A percentile compares a stretch with the other conserved stretches of the same genome.
Evolutionary conservation across 2,888 invertebrate species (phyloP).

Genomic region (Harpalus rufipes): DNA sequence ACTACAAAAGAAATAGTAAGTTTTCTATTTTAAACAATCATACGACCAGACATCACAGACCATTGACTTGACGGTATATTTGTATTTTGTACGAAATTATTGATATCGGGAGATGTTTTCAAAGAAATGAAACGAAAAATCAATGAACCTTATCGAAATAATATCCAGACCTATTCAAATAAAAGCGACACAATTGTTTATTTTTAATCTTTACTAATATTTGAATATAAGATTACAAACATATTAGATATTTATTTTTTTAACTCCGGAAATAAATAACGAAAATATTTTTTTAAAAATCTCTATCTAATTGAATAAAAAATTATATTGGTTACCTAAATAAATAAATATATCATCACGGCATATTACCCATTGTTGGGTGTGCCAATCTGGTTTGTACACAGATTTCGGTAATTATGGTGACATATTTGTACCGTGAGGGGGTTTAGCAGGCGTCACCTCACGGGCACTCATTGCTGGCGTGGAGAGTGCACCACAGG

Average conservation of each 20-base stretch:
- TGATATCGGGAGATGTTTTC: constrained; percentile 27
- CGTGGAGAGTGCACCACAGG: no score
- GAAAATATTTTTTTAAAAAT: no score
- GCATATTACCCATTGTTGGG: no score
- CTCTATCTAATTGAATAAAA: no score
- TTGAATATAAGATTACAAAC: background rate
- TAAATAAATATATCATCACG: no score
- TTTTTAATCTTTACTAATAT: constrained; percentile 26
- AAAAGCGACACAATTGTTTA: background rate
- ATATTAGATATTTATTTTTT: background rate
- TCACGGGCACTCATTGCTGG: no score
- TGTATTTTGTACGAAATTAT: constrained; percentile 12
- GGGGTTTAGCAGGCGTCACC: no score
- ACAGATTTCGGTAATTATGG: no score
- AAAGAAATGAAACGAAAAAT: background rate
- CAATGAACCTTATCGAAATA: constrained; percentile 18
- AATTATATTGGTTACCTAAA: no score
- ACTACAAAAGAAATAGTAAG: constrained; percentile 10
- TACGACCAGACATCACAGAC: constrained; percentile 33
- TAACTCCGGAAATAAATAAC: background rate
- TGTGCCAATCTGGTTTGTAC: no score
- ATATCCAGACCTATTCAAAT: constrained; percentile 6
- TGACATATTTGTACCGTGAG: no score
- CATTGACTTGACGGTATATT: constrained; percentile 11
- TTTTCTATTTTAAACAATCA: constrained; percentile 20